Conservation (phyloP, 1,140 invertebrate species). For the Diachasma alloeum region DNA sequence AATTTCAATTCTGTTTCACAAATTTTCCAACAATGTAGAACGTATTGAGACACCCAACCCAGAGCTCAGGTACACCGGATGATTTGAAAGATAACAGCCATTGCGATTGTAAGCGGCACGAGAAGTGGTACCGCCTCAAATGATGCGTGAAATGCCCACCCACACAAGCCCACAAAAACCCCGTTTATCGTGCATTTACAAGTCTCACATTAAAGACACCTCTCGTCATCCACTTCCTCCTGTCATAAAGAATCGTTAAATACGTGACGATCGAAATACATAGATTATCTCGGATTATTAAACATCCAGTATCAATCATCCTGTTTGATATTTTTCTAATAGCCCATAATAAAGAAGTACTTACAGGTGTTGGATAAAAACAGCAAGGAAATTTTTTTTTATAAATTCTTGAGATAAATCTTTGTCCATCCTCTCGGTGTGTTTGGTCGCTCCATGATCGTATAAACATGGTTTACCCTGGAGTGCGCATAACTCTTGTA, state of each 20-base stretch:
- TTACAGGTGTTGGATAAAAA: not conserved
- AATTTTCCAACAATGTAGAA: no score
- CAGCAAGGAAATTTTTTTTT: not conserved
- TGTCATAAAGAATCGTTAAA: not conserved
- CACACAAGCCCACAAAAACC: not conserved
- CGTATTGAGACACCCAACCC: no score
- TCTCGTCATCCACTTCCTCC: not conserved
- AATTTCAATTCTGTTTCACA: no score
- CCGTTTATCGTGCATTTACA: not conserved
- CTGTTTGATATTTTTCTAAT: not conserved
- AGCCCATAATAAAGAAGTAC: not conserved
- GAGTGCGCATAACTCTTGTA: not conserved
- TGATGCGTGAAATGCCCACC: no score
- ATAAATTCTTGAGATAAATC: not conserved
- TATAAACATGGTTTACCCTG: constrained; percentile 3
- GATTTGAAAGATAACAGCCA: no score
- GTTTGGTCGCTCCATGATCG: not conserved
- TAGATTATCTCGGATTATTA: not conserved
- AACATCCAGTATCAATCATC: not conserved
- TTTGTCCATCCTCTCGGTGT: not conserved
- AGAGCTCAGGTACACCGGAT: no score
- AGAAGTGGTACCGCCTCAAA: no score
- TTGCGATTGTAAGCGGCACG: no score
- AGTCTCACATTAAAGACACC: not conserved
- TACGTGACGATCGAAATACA: not conserved